Evolutionary conservation across 2,797 vertebrate genomes (phyloP).

Genomic region (Sus cebifrons): DNA sequence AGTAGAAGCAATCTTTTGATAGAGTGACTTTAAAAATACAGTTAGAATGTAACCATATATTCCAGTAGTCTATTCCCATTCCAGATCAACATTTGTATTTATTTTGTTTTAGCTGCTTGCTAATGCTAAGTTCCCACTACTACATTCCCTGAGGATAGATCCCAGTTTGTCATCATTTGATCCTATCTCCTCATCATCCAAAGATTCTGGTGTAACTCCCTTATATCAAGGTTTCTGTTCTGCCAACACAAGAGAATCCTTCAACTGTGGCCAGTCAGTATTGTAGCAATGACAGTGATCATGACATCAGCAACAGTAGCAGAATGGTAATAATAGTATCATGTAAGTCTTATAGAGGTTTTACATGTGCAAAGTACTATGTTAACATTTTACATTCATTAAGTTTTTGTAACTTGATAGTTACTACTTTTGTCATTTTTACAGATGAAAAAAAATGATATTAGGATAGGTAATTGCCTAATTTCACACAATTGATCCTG

Average conservation of each 20-base stretch:
- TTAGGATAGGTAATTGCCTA: neutral
- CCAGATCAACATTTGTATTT: slow-evolving; percentile 57
- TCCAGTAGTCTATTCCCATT: neutral
- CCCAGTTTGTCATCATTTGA: neutral
- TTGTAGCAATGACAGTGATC: neutral
- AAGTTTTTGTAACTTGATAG: neutral
- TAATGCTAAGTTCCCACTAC: neutral
- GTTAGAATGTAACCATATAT: neutral
- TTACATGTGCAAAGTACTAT: neutral
- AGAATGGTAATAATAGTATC: neutral
- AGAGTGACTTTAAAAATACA: slow-evolving; percentile 43
- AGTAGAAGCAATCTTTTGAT: neutral
- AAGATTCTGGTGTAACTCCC: neutral
- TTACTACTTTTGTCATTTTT: slow-evolving; percentile 38
- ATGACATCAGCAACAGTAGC: neutral
- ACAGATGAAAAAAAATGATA: neutral
- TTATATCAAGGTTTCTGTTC: neutral
- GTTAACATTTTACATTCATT: neutral
- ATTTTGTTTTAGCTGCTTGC: slow-evolving; percentile 36
- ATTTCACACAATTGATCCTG: neutral
- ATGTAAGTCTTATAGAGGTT: neutral
- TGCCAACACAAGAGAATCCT: neutral
- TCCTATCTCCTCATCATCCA: neutral
- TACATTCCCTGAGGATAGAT: neutral
- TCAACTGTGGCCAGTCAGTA: neutral